These are phyloP conservation scores for Fragum whitleyi DNA, from an alignment of 2,888 invertebrate species.

Conservation along the genomic window DNA sequence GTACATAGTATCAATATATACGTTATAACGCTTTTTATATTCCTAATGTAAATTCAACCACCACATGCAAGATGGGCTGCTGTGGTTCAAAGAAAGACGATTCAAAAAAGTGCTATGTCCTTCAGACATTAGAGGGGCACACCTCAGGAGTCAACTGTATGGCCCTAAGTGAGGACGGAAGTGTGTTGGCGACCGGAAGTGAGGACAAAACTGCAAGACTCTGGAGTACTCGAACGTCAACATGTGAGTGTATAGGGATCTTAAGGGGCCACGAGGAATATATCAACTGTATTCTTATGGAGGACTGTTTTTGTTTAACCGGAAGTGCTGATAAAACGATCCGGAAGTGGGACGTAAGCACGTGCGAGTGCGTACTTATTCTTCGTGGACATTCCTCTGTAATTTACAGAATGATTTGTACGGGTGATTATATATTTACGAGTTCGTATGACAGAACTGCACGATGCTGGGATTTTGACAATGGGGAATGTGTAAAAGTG, in stretches of 20 bases:
- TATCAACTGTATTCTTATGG: conserved; percentile 86
- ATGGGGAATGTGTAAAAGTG: conserved; percentile 84
- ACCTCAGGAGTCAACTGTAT: conserved; percentile 86
- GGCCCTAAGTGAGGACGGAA: conserved; percentile 86
- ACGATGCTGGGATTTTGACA: conserved; percentile 86
- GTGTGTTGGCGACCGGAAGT: conserved; percentile 86
- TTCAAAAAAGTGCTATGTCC: conserved; percentile 69
- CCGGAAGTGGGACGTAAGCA: conserved; percentile 86
- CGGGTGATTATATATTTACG: conserved; percentile 85
- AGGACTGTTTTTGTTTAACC: conserved; percentile 86
- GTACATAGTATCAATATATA: no score
- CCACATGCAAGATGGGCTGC: conserved; percentile 68
- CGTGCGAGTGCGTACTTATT: conserved; percentile 85
- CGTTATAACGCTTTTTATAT: no score
- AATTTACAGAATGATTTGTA: conserved; percentile 86
- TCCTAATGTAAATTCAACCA: neutral
- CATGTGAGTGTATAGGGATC: conserved; percentile 86
- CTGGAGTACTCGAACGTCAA: conserved; percentile 86
- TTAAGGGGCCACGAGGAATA: conserved; percentile 86
- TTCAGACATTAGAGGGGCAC: conserved; percentile 84
- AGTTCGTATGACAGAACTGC: conserved; percentile 84
- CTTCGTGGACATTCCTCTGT: conserved; percentile 85
- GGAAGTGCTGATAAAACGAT: conserved; percentile 86
- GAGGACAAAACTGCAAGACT: conserved; percentile 86
- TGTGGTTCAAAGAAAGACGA: conserved; percentile 76